Evolutionary conservation across 1,140 invertebrate genomes (phyloP), one percentile per base, ranked within the genome.

Genomic region (Caenorhabditis tropicalis): DNA sequence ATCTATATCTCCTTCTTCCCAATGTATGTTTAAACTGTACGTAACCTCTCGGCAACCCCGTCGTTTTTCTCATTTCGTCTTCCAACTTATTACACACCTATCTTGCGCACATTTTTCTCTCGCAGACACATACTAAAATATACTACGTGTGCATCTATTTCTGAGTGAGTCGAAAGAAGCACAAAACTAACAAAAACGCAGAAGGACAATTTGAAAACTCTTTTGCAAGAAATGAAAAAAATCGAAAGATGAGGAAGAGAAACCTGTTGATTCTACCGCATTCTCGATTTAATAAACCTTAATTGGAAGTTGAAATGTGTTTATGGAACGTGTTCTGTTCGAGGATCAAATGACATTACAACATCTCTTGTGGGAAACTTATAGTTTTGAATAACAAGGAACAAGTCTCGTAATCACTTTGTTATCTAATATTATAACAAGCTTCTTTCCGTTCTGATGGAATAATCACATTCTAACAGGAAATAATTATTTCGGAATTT

Each of bases 11-110:
- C 58, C n/a, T 51, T 46, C 43, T 51, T 51, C 49, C 15, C 53
- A 56, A 56, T 65, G 58, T 36, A 74, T 74, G 65, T 74, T 74
- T 74, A 74, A 74, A 74, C 65, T 74, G 65, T 74, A 74, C 65
- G 53, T 56, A 56, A 56, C 53, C 53, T 56, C 53, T 12, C 21
- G 10, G 21, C 24, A n/a, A n/a, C 53, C 10, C 53, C 7, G 21
- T n/a, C 10, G 10, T 24, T 27, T 27, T 19, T 19, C 5, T 12
- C 39, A 51, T 56, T 56, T 74, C 65, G 36, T 27, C 33, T 31
- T 43, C 12, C 65, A 24, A 43, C 65, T 74, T 31, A 43, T 74
- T 43, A 74, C 58, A 65, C 58, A 33, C 31, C 58, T 15, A 33
- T 16, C 33, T 27, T 36, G 6, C 65, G 36, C 65, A 2, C 36